Base-by-base conservation (phyloP, 2,797 vertebrate species). In the Acropternis orthonyx region DNA sequence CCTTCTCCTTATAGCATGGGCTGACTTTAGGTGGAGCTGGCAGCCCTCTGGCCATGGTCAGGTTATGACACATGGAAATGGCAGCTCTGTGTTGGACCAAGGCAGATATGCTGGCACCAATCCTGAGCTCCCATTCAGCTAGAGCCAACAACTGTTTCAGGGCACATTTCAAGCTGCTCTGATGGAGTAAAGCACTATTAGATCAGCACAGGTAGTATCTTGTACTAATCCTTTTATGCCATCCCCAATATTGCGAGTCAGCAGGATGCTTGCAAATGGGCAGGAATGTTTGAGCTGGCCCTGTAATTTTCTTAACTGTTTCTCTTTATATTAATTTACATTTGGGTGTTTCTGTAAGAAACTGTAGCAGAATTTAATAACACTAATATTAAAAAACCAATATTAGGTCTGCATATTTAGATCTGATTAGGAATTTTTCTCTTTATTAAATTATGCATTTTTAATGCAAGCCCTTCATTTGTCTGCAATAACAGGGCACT, bases 371-470 rank as follows among this genome's bases (percentile, higher is more conserved):
- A 82, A 93, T 97, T 92, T 97, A 96, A 96, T 96, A 97, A 93
- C 43, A 66, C 67, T 92, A 84, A 85, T 96, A 95, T 84, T 93
- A 96, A 97, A 96, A 93, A 97, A 73, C 7, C 91, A 96, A 80
- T 92, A 97, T 96, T 84, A 93, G 65, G 74, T 58, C 92, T 93
- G 88, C 83, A 91, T 94, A 96, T 97, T 97, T 97, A 73, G 74
- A 93, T 91, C 96, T 97, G 89, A 96, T 96, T 97, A 97, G 86
- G 61, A 89, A 87, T 80, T 97, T 97, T 96, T 76, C 80, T 95
- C 93, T 94, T 97, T 95, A 97, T 97, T 97, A 97, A 96, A 96
- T 96, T 95, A 96, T 97, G 74, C 94, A 96, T 97, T 98, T 97
- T 97, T 97, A 96, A 97, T 96, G 91, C 55, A 92, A 91, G 34